Conservation (phyloP, 2,888 invertebrate genomes). For the Eupithecia exiguata region DNA sequence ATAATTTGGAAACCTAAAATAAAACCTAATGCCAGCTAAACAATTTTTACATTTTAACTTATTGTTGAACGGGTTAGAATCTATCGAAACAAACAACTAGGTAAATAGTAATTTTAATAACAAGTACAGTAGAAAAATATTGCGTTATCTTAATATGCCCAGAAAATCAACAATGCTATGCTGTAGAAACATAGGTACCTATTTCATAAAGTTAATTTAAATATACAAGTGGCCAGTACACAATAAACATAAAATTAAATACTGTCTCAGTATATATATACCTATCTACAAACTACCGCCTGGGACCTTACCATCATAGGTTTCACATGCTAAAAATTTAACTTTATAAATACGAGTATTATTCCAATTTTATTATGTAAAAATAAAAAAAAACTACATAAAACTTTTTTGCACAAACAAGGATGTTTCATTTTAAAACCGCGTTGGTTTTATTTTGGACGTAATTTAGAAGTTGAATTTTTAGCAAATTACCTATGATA, state of each 20-base stretch:
- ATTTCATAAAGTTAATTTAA: conserved; percentile 2
- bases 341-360: neutral
- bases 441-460: neutral
- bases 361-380: neutral
- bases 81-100: conserved; percentile 29
- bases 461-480: neutral
- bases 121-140: conserved; percentile 44
- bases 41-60: conserved; percentile 33
- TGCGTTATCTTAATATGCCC: conserved; percentile 36
- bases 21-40: conserved; percentile 4
- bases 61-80: conserved; percentile 29
- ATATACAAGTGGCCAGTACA: conserved; percentile 20
- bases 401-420: neutral
- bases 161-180: conserved; percentile 25
- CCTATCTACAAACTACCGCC: conserved; percentile 12
- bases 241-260: conserved; percentile 38
- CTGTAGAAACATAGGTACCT: neutral
- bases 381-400: neutral
- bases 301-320: neutral
- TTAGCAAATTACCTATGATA: neutral
- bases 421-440: neutral
- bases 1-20: conserved; percentile 9
- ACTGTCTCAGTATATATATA: conserved; percentile 36
- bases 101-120: conserved; percentile 30
- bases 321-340: neutral